Evolutionary conservation across 2,797 vertebrate species (phyloP).

Genomic region (Selene dorsalis): DNA sequence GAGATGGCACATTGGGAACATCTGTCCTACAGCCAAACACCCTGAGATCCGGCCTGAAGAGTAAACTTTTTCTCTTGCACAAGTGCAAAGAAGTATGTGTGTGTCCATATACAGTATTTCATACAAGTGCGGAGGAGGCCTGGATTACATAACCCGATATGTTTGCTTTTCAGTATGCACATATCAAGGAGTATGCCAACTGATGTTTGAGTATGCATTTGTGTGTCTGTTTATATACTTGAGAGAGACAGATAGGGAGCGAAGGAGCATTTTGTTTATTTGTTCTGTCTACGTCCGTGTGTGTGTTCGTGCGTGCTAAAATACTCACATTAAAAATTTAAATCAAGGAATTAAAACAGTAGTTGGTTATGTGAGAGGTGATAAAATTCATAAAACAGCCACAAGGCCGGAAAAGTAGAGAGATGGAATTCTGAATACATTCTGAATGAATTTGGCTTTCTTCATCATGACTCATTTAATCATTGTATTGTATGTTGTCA

Average conservation of each 20-base stretch:
- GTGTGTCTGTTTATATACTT: conserved; percentile 1
- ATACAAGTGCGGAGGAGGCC: neutral
- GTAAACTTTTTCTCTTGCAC: conserved; percentile 3
- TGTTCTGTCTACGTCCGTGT: neutral
- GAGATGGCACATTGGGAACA: conserved; percentile 29
- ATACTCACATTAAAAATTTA: conserved; percentile 47
- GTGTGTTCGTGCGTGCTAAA: conserved; percentile 6
- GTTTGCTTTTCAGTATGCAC: neutral
- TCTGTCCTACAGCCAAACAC: conserved; percentile 22
- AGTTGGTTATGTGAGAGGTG: conserved; percentile 42
- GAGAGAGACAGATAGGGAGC: conserved; percentile 2
- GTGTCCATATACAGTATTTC: neutral
- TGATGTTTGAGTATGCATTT: neutral
- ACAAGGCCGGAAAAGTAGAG: conserved; percentile 17
- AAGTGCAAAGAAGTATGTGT: conserved; percentile 9
- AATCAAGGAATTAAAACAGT: conserved; percentile 44
- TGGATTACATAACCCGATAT: neutral
- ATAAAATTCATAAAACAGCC: conserved; percentile 45
- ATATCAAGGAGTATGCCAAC: conserved; percentile 11
- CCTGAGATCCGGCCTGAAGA: conserved; percentile 20
- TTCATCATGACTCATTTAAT: conserved; percentile 32
- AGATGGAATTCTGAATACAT: neutral
- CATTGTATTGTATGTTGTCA: conserved; percentile 13
- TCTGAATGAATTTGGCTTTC: conserved; percentile 15
- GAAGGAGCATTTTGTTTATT: conserved; percentile 11